Evolutionary conservation across 2,888 invertebrate genomes (phyloP).

Genomic region (Maniola hyperantus): DNA sequence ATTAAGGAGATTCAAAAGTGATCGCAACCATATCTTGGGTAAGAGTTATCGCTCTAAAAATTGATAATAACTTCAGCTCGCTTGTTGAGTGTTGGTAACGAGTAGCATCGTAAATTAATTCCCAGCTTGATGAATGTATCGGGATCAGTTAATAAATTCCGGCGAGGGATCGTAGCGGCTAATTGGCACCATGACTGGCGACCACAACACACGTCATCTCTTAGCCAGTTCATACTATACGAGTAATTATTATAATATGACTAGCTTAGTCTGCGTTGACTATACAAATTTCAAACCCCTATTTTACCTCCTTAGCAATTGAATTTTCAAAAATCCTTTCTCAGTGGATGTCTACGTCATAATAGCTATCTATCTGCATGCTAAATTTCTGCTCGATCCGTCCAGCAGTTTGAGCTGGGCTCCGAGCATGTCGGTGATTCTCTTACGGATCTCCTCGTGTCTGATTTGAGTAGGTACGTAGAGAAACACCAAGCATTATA

Average conservation of each 20-base stretch:
- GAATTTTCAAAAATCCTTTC: no score
- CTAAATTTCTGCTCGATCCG: no score
- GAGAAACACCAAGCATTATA: no score
- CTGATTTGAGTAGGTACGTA: no score
- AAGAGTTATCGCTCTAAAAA: conserved; percentile 1
- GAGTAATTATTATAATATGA: not conserved
- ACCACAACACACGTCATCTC: not conserved
- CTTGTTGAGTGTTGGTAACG: not conserved
- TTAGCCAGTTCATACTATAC: not conserved
- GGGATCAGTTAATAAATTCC: not conserved
- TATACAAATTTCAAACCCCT: no score
- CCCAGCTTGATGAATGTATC: not conserved
- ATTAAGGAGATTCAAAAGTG: not conserved
- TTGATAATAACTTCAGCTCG: not conserved
- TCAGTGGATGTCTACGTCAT: no score
- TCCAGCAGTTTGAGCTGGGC: no score
- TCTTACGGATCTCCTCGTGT: no score
- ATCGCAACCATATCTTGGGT: not conserved
- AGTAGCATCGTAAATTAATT: conserved; percentile 3
- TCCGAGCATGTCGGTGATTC: no score
- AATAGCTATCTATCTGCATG: no score
- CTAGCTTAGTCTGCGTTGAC: not conserved
- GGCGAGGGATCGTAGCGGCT: not conserved
- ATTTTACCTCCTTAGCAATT: no score
- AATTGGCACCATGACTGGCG: not conserved